A percentile compares a stretch with the other conserved stretches of the same genome.
phyloP scores from a whole-genome alignment of 2,113 vertebrate species.

The Melanotaenia duboulayi region DNA sequence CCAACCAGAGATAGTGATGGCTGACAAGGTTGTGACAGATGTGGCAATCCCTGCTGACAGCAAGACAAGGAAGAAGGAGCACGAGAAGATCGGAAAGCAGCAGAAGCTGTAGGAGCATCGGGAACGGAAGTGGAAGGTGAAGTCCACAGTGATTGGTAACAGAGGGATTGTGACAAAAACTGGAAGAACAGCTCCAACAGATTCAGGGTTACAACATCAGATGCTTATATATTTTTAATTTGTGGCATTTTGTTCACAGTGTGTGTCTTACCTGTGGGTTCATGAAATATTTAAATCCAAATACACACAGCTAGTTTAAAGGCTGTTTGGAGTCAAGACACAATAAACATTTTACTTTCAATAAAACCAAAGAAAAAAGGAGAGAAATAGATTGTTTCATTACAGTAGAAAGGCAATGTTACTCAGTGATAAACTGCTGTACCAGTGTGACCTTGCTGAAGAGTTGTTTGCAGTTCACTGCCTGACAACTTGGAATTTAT shows the following conservation, averaged over 20 bases:
- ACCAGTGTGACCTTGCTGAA: conserved; percentile 54
- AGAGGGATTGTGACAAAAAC: background rate
- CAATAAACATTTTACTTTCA: conserved; percentile 1
- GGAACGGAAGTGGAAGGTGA: conserved; percentile 16
- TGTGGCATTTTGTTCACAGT: background rate
- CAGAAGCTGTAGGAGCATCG: background rate
- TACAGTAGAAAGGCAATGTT: conserved; percentile 42
- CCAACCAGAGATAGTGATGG: conserved; percentile 20
- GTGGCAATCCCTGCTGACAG: conserved; percentile 22
- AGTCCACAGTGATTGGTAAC: background rate
- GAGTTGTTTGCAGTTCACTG: conserved; percentile 23
- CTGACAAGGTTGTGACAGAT: conserved; percentile 33
- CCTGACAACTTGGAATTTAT: conserved; percentile 18
- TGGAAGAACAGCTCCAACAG: background rate
- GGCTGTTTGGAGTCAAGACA: conserved; percentile 11
- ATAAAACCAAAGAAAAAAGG: background rate
- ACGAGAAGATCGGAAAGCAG: conserved; percentile 9
- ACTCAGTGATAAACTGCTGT: conserved; percentile 50
- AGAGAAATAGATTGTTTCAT: conserved; percentile 33
- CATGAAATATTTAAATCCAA: background rate
- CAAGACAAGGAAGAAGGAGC: conserved; percentile 5
- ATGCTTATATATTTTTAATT: background rate
- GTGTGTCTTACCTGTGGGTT: background rate
- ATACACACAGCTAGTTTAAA: conserved; percentile 1
- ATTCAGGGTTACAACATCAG: background rate